Percentiles rank a stretch among this genome's conserved stretches.
phyloP scores from a whole-genome alignment of 2,113 vertebrate genomes.

The Echinops telfairi region DNA sequence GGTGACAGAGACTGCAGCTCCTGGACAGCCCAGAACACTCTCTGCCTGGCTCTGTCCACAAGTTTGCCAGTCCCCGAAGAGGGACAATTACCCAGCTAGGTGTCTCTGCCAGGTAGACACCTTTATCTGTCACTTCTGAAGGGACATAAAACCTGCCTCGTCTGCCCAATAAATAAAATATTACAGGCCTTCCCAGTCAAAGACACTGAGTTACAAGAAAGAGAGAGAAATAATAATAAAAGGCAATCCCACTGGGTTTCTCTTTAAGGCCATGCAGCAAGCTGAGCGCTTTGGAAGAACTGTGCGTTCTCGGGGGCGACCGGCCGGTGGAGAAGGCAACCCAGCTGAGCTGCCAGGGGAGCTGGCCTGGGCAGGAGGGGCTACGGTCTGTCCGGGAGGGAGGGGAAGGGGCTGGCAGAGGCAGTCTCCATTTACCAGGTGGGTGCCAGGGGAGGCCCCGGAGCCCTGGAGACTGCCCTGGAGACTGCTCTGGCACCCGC shows the following conservation, averaged over 20 bases:
- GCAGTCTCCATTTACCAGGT: slow-evolving; percentile 14
- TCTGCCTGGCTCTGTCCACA: background rate
- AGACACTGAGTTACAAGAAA: slow-evolving; percentile 69
- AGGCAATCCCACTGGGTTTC: slow-evolving; percentile 78
- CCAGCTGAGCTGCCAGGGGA: slow-evolving; percentile 2
- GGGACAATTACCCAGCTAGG: slow-evolving; percentile 24
- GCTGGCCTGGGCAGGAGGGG: background rate
- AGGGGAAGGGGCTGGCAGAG: background rate
- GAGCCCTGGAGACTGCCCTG: slow-evolving; percentile 70
- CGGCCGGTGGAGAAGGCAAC: slow-evolving; percentile 1
- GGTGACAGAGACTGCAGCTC: too few relatives aligned
- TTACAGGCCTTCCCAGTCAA: slow-evolving; percentile 85
- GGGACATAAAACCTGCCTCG: slow-evolving; percentile 77
- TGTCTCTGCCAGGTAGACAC: slow-evolving; percentile 31
- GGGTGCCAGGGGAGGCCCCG: slow-evolving; percentile 10
- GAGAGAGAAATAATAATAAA: slow-evolving; percentile 81
- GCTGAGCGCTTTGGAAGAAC: background rate
- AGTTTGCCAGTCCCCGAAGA: background rate
- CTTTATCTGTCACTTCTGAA: slow-evolving; percentile 78
- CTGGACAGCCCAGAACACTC: background rate
- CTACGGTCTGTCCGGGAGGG: background rate
- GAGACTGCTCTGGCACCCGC: slow-evolving; percentile 63
- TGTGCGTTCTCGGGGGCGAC: background rate
- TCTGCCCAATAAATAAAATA: slow-evolving; percentile 87
- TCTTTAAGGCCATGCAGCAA: slow-evolving; percentile 64